Evolutionary conservation across 2,797 vertebrate species (phyloP).

Genomic region (Pogoniulus pusillus): DNA sequence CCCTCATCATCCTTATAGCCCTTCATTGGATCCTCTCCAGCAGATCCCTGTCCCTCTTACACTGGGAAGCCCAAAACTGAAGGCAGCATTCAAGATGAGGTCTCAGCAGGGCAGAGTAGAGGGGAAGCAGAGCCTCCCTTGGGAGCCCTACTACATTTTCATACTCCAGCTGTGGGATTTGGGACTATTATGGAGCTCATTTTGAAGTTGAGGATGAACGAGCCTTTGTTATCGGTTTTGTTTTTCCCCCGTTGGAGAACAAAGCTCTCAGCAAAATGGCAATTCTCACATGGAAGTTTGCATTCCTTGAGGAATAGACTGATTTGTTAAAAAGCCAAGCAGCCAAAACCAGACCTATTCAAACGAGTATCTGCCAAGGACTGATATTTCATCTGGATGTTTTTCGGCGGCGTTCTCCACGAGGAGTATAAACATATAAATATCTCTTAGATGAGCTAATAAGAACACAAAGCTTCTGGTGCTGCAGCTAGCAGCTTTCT

Average conservation of each 20-base stretch:
- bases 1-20: too few species aligned
- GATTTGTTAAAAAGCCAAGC: not conserved
- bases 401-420: not conserved
- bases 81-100: too few species aligned
- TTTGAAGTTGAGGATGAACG: not conserved
- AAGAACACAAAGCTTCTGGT: not conserved
- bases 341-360: not conserved
- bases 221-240: not conserved
- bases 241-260: not conserved
- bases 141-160: too few species aligned
- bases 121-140: too few species aligned
- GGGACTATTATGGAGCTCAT: not conserved
- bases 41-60: too few species aligned
- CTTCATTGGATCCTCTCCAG: too few species aligned
- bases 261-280: not conserved
- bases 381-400: not conserved
- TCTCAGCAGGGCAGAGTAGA: too few species aligned
- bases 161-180: not conserved
- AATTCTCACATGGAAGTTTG: not conserved
- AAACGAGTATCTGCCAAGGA: not conserved
- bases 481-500: not conserved
- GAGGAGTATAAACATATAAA: not conserved
- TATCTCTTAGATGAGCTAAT: not conserved
- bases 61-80: too few species aligned
- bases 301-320: not conserved